These are phyloP conservation scores for Campylorhamphus procurvoides DNA, from an alignment of 2,113 vertebrate genomes.

Conservation along the genomic window DNA sequence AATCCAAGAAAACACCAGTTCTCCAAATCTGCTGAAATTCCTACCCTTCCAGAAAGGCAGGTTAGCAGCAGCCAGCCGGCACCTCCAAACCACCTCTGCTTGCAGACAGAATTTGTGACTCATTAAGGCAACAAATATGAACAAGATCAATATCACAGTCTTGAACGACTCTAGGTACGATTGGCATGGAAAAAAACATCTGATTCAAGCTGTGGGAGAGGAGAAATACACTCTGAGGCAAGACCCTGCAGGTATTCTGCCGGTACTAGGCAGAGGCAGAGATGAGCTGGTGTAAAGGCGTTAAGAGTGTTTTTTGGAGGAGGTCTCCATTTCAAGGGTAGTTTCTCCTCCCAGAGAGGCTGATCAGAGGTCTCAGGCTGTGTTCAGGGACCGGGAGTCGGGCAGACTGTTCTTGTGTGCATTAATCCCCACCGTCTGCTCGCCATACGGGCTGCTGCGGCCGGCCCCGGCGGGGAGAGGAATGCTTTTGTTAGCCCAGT, in stretches of 20 bases:
- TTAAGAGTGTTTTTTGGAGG: neutral
- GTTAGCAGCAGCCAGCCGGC: slow-evolving; percentile 25
- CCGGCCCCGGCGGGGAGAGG: neutral
- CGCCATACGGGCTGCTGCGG: slow-evolving; percentile 15
- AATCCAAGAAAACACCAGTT: slow-evolving; percentile 26
- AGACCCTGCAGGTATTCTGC: slow-evolving; percentile 27
- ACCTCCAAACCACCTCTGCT: slow-evolving; percentile 42
- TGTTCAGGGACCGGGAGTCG: neutral
- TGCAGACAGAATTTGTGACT: slow-evolving; percentile 53
- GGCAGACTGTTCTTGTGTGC: neutral
- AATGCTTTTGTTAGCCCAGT: slow-evolving; percentile 45
- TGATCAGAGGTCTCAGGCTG: neutral
- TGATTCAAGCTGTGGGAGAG: neutral
- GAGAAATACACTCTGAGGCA: neutral
- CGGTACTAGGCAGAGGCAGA: rapidly evolving
- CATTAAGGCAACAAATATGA: slow-evolving; percentile 61
- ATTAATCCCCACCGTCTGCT: slow-evolving; percentile 41
- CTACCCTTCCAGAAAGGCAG: slow-evolving; percentile 47
- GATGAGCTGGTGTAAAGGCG: neutral
- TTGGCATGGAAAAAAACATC: neutral
- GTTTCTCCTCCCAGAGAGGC: neutral
- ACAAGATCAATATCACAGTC: slow-evolving; percentile 16
- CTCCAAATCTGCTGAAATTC: slow-evolving; percentile 28
- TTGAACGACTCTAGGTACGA: neutral
- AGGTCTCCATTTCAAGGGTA: neutral